A percentile compares a stretch with the other conserved stretches of the same genome.
phyloP scores from a whole-genome alignment of 2,113 vertebrate genomes.

The Trematomus loennbergii region DNA sequence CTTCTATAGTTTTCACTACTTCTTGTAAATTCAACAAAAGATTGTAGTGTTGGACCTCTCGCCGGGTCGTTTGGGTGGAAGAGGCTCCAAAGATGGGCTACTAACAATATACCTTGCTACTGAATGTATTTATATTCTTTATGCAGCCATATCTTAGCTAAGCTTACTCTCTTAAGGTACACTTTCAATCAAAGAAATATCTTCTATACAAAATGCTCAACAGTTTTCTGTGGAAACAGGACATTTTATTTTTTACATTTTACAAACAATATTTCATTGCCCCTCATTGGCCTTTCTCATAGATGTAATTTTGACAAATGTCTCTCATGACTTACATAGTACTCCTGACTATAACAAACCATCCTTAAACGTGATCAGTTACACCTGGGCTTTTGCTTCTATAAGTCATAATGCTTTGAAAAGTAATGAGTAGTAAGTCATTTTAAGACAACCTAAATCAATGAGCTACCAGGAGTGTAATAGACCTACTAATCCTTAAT shows the following conservation, averaged over 20 bases:
- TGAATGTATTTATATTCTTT: not conserved
- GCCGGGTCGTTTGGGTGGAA: not conserved
- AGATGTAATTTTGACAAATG: not conserved
- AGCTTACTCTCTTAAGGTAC: not conserved
- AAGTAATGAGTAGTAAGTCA: not conserved
- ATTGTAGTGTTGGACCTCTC: not conserved
- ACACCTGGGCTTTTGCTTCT: not conserved
- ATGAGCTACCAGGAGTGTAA: not conserved
- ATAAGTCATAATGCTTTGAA: not conserved
- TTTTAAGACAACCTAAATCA: not conserved
- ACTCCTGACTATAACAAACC: not conserved
- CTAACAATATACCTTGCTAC: not conserved
- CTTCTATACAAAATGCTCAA: not conserved
- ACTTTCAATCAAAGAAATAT: conserved; percentile 7
- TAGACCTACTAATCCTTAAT: not conserved
- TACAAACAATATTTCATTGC: not conserved
- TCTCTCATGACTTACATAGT: not conserved
- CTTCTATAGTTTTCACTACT: not conserved
- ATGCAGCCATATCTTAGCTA: not conserved
- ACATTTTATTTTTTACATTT: not conserved
- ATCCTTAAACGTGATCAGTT: not conserved
- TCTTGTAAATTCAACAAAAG: not conserved
- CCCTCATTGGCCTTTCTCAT: not conserved
- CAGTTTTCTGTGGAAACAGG: not conserved
- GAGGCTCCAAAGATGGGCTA: not conserved